Conservation (phyloP, 1,140 invertebrate species). For the Colletes latitarsis region DNA sequence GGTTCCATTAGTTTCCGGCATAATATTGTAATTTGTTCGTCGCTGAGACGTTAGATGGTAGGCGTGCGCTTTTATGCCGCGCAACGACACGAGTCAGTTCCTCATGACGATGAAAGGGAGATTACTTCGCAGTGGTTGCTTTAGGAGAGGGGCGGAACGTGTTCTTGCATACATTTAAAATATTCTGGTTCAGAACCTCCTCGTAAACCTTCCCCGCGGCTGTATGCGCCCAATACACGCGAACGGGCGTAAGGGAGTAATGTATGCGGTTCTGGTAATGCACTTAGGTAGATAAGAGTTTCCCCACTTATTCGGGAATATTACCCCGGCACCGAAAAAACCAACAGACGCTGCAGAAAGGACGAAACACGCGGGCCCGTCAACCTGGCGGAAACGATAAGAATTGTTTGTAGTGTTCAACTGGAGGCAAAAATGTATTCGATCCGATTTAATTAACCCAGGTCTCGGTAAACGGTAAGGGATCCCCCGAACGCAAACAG, state of each 20-base stretch:
- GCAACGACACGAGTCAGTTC: conserved; percentile 61
- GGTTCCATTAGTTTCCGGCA: conserved; percentile 12
- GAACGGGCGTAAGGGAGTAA: conserved; percentile 55
- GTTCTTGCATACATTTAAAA: conserved; percentile 69
- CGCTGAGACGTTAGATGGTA: conserved; percentile 30
- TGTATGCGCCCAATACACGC: conserved; percentile 65
- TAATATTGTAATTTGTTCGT: conserved; percentile 28
- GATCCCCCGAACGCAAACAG: background rate
- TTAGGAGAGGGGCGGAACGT: conserved; percentile 66
- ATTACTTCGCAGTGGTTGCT: conserved; percentile 66
- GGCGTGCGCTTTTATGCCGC: conserved; percentile 41
- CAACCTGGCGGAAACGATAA: conserved; percentile 31
- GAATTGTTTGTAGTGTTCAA: background rate
- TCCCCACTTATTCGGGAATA: conserved; percentile 63
- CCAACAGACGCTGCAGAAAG: conserved; percentile 63
- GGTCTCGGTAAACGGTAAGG: background rate
- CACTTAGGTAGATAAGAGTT: conserved; percentile 68
- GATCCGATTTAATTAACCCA: conserved; percentile 1
- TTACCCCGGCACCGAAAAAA: conserved; percentile 57
- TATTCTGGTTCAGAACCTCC: conserved; percentile 62
- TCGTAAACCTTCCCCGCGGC: conserved; percentile 56
- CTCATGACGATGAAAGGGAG: conserved; percentile 67
- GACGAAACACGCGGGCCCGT: conserved; percentile 37
- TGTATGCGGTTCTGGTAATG: conserved; percentile 65
- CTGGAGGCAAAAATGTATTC: background rate